These are phyloP conservation scores for Lophotriccus pileatus DNA, from an alignment of 2,797 vertebrate genomes.

Conservation along the genomic window DNA sequence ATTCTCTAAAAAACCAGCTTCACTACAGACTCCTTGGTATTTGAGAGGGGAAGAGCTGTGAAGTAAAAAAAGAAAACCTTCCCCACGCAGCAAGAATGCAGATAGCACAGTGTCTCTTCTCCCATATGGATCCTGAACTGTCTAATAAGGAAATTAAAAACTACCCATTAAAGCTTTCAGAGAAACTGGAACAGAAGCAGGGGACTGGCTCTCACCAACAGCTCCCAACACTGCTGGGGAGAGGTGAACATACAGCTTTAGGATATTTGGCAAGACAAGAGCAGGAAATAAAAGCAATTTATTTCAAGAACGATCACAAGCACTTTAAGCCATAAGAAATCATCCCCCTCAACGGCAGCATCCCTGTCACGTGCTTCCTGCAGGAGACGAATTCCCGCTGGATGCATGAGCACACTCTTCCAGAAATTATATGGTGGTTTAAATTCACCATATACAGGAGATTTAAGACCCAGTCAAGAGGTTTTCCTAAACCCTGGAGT, in stretches of 20 bases:
- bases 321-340: background rate
- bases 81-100: rapidly evolving
- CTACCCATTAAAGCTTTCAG: background rate
- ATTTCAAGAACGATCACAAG: background rate
- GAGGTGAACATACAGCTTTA: background rate
- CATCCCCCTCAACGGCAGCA: background rate
- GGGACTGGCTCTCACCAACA: background rate
- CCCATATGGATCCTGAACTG: background rate
- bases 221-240: background rate
- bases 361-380: background rate
- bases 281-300: background rate
- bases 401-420: background rate
- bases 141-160: background rate
- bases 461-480: background rate
- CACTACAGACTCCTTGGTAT: background rate
- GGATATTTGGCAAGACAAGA: background rate
- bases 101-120: background rate
- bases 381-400: background rate
- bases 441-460: background rate
- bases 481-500: background rate
- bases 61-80: background rate
- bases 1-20: background rate
- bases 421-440: background rate
- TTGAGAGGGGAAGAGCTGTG: background rate
- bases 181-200: background rate